Percentiles rank a stretch among this genome's conserved stretches.
Evolutionary conservation across 1,140 invertebrate species (phyloP).

Genomic region (Atopsyche davidsoni): DNA sequence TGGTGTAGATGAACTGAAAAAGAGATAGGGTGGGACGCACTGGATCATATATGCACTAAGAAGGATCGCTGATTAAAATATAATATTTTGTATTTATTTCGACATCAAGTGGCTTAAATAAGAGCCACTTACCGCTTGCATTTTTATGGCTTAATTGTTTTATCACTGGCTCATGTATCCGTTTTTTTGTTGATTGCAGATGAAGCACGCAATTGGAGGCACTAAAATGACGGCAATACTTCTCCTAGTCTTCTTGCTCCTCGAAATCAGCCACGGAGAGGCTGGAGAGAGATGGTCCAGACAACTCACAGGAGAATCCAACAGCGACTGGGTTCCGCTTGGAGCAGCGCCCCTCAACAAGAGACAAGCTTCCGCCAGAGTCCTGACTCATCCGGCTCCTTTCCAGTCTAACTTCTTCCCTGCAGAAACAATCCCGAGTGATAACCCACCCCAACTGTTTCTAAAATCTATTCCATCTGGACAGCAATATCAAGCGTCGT

Average conservation of each 20-base stretch:
- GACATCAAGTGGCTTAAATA: too few species aligned
- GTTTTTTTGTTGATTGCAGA: constrained; percentile 9
- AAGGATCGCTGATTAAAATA: too few species aligned
- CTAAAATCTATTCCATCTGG: constrained; percentile 38
- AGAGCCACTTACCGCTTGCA: too few species aligned
- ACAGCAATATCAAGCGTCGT: constrained; percentile 38
- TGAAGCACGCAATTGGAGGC: too few species aligned
- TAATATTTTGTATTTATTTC: too few species aligned
- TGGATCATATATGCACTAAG: too few species aligned
- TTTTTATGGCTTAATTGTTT: too few species aligned
- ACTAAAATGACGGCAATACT: too few species aligned
- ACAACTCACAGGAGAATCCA: constrained; percentile 17
- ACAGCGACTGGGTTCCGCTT: constrained; percentile 26
- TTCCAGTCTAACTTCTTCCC: constrained; percentile 39
- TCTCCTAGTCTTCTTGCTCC: constrained; percentile 3
- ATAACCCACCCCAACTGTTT: constrained; percentile 41
- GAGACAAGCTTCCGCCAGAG: constrained; percentile 45
- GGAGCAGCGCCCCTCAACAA: constrained; percentile 31
- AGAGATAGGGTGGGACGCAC: too few species aligned
- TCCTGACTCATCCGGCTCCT: constrained; percentile 43
- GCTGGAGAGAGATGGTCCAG: constrained; percentile 24
- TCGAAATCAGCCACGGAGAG: neutral
- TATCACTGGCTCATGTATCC: too few species aligned
- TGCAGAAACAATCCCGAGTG: constrained; percentile 37
- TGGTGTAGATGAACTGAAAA: too few species aligned